These are phyloP conservation scores for Cantharis lateralis DNA, from an alignment of 2,888 invertebrate species.

Conservation along the genomic window DNA sequence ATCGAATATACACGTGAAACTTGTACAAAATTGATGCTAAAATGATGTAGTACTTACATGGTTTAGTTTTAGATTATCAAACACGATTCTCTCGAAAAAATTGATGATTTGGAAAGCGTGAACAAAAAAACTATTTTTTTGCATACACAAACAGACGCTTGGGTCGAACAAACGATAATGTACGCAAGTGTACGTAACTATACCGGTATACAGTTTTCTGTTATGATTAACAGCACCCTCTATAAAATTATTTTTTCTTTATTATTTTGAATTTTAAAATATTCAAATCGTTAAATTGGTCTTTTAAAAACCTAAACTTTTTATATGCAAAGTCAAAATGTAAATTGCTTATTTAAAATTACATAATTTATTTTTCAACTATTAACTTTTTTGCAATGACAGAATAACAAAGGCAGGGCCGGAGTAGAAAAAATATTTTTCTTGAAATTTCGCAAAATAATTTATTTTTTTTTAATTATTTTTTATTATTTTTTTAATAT, in stretches of 20 bases:
- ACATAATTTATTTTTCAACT: too few species aligned
- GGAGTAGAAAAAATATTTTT: too few species aligned
- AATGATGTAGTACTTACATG: background rate
- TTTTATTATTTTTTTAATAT: too few species aligned
- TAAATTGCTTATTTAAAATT: background rate
- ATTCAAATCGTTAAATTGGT: background rate
- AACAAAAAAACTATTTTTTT: background rate
- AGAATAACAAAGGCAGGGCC: too few species aligned
- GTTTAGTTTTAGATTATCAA: background rate
- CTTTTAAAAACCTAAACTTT: too few species aligned
- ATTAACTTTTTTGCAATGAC: too few species aligned
- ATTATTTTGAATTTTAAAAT: background rate
- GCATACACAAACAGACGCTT: background rate
- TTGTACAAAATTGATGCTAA: background rate
- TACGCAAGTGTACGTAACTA: background rate
- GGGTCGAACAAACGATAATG: background rate
- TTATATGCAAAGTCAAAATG: background rate
- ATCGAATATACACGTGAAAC: background rate
- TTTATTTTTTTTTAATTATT: too few species aligned
- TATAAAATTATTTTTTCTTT: background rate
- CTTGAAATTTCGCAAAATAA: too few species aligned
- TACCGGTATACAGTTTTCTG: background rate
- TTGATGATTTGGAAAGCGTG: background rate
- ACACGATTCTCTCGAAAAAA: background rate
- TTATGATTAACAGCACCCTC: background rate